Evolutionary conservation across 30 jellyfish, hydroid and myxozoan species (phyloP).

Genomic region (Rhopilema esculentum): DNA sequence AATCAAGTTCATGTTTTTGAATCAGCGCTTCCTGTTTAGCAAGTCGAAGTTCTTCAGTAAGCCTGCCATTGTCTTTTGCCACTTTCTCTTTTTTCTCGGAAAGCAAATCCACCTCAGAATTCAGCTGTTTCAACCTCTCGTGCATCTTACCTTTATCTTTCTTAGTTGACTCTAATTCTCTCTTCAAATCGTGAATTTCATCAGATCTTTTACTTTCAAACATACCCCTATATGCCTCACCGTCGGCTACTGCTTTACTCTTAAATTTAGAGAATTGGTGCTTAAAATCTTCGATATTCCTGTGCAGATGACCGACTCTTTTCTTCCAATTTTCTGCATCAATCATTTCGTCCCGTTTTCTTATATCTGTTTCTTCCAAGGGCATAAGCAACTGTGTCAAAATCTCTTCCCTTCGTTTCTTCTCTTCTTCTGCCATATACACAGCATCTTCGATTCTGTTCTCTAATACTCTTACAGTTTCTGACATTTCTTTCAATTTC

Average conservation of each 20-base stretch:
- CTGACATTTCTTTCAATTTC: constrained; percentile 60
- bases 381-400: constrained; percentile 34
- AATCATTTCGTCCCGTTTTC: background rate
- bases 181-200: constrained; percentile 21
- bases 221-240: constrained; percentile 6
- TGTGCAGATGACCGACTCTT: constrained; percentile 31
- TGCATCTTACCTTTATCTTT: constrained; percentile 4
- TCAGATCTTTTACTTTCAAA: constrained; percentile 23
- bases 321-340: constrained; percentile 41
- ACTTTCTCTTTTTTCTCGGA: background rate
- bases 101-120: constrained; percentile 6
- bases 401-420: constrained; percentile 45
- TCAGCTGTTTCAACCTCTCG: constrained; percentile 16
- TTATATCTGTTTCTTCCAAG: background rate
- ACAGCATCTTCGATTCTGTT: constrained; percentile 49
- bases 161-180: constrained; percentile 22
- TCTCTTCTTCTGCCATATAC: constrained; percentile 54
- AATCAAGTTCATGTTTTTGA: constrained; percentile 68
- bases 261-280: constrained; percentile 45
- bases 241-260: constrained; percentile 25
- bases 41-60: constrained; percentile 40
- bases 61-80: background rate
- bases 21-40: constrained; percentile 57
- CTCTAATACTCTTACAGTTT: constrained; percentile 30
- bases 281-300: constrained; percentile 34